Percentiles rank a stretch among this genome's conserved stretches.
phyloP scores from a whole-genome alignment of 2,888 invertebrate genomes.

The Ellobium chinense region DNA sequence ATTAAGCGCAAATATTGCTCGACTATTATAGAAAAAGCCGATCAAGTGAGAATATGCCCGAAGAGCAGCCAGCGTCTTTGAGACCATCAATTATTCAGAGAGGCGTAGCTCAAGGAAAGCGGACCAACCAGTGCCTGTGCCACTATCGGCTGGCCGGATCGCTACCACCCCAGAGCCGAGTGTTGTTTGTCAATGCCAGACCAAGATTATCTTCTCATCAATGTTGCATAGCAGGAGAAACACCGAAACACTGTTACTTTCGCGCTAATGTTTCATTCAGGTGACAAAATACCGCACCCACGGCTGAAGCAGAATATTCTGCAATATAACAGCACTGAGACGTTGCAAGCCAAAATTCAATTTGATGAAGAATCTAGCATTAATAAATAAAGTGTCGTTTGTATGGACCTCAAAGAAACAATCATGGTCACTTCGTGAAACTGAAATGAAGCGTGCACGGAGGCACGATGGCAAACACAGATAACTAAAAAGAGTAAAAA shows the following conservation, averaged over 20 bases:
- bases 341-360: background rate
- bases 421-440: too few relatives aligned
- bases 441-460: too few relatives aligned
- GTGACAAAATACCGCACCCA: background rate
- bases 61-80: constrained; percentile 5
- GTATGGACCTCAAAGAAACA: too few relatives aligned
- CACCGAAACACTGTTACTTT: background rate
- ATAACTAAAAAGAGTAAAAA: too few relatives aligned
- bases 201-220: constrained; percentile 19
- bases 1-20: background rate
- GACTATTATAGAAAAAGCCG: background rate
- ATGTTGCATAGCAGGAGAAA: background rate
- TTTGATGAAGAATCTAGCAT: background rate
- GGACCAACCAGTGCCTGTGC: background rate
- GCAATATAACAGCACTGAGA: background rate
- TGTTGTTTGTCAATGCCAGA: background rate
- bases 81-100: constrained; percentile 8
- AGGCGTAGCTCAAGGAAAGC: background rate
- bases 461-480: too few relatives aligned
- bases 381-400: background rate
- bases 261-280: constrained; percentile 15
- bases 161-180: background rate
- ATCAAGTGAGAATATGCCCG: background rate
- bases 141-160: background rate
- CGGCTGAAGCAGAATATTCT: background rate